Percentiles rank a stretch among this genome's conserved stretches.
Evolutionary conservation across 1,140 invertebrate genomes (phyloP).

Genomic region (Monomorium pharaonis): DNA sequence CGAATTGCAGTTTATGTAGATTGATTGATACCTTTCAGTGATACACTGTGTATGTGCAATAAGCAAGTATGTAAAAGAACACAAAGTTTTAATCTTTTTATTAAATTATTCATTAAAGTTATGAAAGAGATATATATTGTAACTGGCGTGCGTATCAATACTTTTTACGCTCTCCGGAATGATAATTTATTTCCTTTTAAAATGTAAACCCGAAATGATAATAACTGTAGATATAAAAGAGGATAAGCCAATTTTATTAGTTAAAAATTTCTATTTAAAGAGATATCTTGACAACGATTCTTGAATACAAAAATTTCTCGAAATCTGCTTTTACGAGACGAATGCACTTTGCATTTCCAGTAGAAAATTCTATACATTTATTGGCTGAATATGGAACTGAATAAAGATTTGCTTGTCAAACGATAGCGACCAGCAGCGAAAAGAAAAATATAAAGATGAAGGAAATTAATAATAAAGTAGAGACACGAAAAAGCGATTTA

Average conservation of each 20-base stretch:
- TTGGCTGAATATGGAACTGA: constrained; percentile 5
- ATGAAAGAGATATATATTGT: background rate
- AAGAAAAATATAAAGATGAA: background rate
- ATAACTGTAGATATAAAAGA: background rate
- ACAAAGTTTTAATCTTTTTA: background rate
- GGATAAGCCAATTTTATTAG: background rate
- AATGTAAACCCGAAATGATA: background rate
- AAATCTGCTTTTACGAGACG: background rate
- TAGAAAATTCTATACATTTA: constrained; percentile 21
- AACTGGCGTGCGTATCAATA: background rate
- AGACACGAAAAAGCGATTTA: background rate
- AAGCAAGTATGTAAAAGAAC: background rate
- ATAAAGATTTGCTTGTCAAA: constrained; percentile 1
- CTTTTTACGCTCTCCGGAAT: background rate
- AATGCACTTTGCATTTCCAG: background rate
- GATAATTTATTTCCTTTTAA: background rate
- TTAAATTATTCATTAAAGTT: background rate
- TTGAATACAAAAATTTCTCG: background rate
- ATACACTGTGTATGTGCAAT: background rate
- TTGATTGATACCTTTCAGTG: constrained; percentile 2
- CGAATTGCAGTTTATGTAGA: constrained; percentile 13
- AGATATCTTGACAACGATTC: background rate
- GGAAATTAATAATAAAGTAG: background rate
- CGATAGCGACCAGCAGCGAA: background rate
- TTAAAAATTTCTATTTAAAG: background rate